phyloP scores from a whole-genome alignment of 2,888 invertebrate species.

The Nyleta sp. region DNA sequence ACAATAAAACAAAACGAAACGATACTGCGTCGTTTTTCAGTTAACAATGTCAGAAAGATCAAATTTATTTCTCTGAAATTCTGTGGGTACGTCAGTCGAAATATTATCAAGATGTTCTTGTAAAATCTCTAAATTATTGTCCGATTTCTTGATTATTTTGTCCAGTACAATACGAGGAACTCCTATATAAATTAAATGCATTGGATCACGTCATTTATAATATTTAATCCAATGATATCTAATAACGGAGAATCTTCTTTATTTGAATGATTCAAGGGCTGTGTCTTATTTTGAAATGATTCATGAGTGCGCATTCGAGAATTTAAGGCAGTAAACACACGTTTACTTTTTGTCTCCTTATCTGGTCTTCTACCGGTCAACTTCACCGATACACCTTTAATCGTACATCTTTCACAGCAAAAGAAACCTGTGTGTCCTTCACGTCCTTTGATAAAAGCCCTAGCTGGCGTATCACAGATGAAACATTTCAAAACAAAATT shows the following conservation, averaged over 20 bases:
- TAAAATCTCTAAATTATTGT: background rate
- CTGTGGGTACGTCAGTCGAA: background rate
- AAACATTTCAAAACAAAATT: background rate
- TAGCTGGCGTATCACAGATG: background rate
- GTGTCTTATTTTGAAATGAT: too few species aligned
- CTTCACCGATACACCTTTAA: background rate
- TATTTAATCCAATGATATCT: conserved; percentile 1
- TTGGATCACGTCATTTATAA: conserved; percentile 48
- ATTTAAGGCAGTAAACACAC: too few species aligned
- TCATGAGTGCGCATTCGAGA: too few species aligned
- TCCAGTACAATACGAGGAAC: conserved; percentile 1
- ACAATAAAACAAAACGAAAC: background rate
- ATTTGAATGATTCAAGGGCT: too few species aligned
- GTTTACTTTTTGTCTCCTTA: too few species aligned
- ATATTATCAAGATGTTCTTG: conserved; percentile 15
- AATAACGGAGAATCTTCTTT: conserved; percentile 11
- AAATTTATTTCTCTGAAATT: conserved; percentile 16
- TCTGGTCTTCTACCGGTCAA: too few species aligned
- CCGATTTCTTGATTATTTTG: background rate
- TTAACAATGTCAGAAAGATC: conserved; percentile 6
- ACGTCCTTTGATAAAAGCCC: background rate
- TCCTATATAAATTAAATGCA: conserved; percentile 56
- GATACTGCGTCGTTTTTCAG: conserved; percentile 8
- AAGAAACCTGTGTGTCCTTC: background rate
- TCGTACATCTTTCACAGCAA: background rate